Conservation (phyloP, 2,113 vertebrate species). For the Nicator chloris region DNA sequence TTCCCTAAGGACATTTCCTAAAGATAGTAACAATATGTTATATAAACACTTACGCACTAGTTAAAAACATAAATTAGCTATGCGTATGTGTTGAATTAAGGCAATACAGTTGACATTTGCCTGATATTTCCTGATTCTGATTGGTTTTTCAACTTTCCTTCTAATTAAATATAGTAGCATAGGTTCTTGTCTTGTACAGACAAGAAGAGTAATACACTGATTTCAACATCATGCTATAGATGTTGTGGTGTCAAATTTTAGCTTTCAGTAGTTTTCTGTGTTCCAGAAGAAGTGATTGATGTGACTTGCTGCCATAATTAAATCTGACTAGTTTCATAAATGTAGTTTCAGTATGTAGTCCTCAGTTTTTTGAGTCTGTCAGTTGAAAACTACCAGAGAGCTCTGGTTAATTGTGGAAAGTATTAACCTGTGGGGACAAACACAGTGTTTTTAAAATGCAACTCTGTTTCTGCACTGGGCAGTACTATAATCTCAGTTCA, state of each 20-base stretch:
- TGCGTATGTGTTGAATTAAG: constrained; percentile 13
- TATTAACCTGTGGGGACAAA: background rate
- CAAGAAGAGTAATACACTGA: background rate
- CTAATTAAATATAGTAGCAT: background rate
- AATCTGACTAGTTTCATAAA: background rate
- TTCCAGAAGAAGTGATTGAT: background rate
- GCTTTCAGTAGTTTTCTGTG: background rate
- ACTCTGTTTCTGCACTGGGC: background rate
- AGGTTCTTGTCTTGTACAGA: background rate
- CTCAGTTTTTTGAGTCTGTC: background rate
- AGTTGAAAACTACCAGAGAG: background rate
- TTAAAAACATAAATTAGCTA: background rate
- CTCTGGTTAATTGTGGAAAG: background rate
- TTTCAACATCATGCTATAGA: background rate
- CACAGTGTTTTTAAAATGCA: background rate
- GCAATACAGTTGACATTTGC: background rate
- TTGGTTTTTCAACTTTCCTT: background rate
- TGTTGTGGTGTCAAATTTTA: background rate
- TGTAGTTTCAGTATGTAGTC: background rate
- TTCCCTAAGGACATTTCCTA: background rate
- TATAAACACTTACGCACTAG: background rate
- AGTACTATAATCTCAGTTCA: background rate
- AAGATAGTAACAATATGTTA: background rate
- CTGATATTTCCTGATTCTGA: constrained; percentile 9
- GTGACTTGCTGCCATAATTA: background rate